Base-by-base conservation (phyloP, 92 coral and sea anemone species). In the Nematostella vectensis region DNA sequence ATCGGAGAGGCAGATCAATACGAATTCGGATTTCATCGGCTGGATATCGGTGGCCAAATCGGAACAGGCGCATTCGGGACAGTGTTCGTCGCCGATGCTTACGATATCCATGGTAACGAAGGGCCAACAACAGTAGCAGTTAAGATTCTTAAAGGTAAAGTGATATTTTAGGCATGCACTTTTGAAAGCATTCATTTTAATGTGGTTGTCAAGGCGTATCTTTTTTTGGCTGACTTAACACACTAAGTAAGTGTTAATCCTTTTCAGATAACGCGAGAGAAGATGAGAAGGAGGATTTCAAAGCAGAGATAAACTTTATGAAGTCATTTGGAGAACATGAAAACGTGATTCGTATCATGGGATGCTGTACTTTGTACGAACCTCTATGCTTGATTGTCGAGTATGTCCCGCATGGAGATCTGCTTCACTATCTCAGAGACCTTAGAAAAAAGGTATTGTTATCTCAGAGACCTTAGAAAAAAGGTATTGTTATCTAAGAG, bases 41-140 rank as follows among this genome's bases (percentile, higher is more conserved):
- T 91, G 30, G 89, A 78, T 51, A 77, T 85, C 24, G 94, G 88
- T n/a, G 63, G 68, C 22, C 69, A 79, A 42, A 62, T 91, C 2
- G 98, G 98, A 2, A 81, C 74, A 64, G 98, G 98, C 1, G 98
- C 98, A 25, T 91, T 91, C 55, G 98, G 98, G 1, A 67, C 81
- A 52, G 98, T 91, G 58, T 87, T 62, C 69, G 56, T 83, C n/a
- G 98, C 98, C 8, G 85, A 82, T 48, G 98, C 98, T 16, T 80
- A 61, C 18, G 98, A 93, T 31, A 78, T 86, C 9, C 66, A 79
- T 19, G 80, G 79, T 23, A 77, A 69, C 33, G 60, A 82, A 9
- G 91, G 65, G 25, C 61, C 61, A 47, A 67, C 74, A 4, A 52
- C 68, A 11, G 98, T 91, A 3, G 98, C 98, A 11, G 93, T 91